Evolutionary conservation across 2,113 vertebrate genomes (phyloP).

Genomic region (Leiothrix lutea): DNA sequence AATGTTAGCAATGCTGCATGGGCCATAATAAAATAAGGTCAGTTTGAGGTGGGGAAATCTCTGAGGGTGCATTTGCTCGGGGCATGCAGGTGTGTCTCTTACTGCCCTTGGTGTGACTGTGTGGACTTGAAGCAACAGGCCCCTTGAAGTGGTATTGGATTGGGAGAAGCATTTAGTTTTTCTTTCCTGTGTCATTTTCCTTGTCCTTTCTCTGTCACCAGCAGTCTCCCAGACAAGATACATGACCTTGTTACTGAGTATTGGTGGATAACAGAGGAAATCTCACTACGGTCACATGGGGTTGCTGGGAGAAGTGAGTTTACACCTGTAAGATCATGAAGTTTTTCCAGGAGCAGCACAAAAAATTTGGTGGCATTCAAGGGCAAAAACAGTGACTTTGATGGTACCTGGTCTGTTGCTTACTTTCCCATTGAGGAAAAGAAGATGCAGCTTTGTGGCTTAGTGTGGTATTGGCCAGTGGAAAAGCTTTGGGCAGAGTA

Average conservation of each 20-base stretch:
- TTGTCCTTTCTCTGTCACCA: neutral
- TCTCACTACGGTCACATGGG: neutral
- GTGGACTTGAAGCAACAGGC: neutral
- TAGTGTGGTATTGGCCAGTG: neutral
- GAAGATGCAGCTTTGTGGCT: neutral
- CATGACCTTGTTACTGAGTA: neutral
- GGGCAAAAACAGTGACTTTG: neutral
- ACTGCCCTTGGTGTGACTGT: neutral
- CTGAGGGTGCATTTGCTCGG: neutral
- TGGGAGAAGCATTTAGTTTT: neutral
- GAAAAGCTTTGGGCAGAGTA: neutral
- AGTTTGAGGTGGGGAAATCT: neutral
- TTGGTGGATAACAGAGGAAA: neutral
- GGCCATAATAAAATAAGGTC: neutral
- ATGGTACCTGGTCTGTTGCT: fast-evolving
- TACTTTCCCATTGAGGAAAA: neutral
- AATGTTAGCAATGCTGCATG: neutral
- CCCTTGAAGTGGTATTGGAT: neutral
- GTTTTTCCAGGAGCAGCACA: neutral
- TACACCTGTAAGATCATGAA: neutral
- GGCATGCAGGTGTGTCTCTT: neutral
- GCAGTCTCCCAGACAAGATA: neutral
- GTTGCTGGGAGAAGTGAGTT: neutral
- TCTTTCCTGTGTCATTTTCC: neutral
- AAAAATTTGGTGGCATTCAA: neutral